Evolutionary conservation across 2,797 vertebrate species (phyloP).

Genomic region (Centropyge bicolor): DNA sequence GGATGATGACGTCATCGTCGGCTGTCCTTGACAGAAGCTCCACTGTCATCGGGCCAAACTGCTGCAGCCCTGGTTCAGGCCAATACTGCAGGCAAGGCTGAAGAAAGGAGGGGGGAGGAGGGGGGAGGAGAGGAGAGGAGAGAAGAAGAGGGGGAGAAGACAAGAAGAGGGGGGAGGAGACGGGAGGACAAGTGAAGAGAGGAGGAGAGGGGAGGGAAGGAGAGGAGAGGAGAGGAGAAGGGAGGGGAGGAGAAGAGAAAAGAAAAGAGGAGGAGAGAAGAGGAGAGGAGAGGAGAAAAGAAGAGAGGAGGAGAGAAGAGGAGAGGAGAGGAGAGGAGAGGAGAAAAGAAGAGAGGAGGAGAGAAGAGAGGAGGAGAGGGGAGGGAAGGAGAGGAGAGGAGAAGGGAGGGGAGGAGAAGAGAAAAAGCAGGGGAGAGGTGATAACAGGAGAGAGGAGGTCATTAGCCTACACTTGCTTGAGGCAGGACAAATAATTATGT

Average conservation of each 20-base stretch:
- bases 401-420: neutral
- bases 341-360: neutral
- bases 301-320: constrained; percentile 3
- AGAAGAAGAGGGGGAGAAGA: neutral
- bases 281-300: neutral
- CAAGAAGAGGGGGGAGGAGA: neutral
- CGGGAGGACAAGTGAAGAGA: neutral
- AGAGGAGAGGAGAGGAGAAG: neutral
- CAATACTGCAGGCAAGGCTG: constrained; percentile 97
- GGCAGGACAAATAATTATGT: constrained; percentile 70
- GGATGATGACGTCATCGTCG: constrained; percentile 92
- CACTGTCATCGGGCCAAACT: constrained; percentile 95
- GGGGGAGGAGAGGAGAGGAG: neutral
- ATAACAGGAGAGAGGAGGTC: constrained; percentile 30
- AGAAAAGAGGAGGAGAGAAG: neutral
- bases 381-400: neutral
- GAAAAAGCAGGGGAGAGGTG: neutral
- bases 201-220: neutral
- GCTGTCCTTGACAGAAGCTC: constrained; percentile 91
- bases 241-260: neutral
- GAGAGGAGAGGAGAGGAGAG: neutral
- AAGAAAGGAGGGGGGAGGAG: neutral
- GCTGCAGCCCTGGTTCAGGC: constrained; percentile 94
- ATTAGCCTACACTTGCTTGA: constrained; percentile 58
- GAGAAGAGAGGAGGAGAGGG: neutral